Base-by-base conservation (phyloP, 2,888 invertebrate species). In the Ditula angustiorana region DNA sequence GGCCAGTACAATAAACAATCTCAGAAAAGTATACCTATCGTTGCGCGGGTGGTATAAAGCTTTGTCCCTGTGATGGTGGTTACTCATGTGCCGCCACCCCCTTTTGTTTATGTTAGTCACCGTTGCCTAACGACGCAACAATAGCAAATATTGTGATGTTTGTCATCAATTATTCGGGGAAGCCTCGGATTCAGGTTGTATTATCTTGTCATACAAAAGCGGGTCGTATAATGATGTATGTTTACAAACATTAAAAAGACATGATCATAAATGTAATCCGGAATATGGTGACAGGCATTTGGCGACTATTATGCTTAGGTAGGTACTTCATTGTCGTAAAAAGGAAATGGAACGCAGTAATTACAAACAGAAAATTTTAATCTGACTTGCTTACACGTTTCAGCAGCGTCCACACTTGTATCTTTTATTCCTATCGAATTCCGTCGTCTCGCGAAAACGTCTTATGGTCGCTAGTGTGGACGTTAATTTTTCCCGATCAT, bases 91-190 rank as follows among this genome's bases (percentile, higher is more conserved):
- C n/a, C n/a, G n/a, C n/a, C n/a, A n/a, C n/a, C 61, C 55, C 61
- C 4, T 28, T 56, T 37, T 16, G 21, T 4, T 61, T 33, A 57
- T 23, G 58, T 37, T 58, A 46, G 35, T 63, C 50, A 44, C 50
- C 33, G 24, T 53, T 46, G 46, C 52, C 46, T 59, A 28, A 35
- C 58, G 53, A 64, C 28, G 37, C 11, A 47, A 59, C 47, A 64
- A 58, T 64, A 53, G 53, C 58, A 63, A 57, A 63, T 63, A 64
- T 53, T 53, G 24, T 53, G 46, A 35, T 52, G 26, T 57, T 52
- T 52, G 44, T 28, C 53, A 64, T 64, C 58, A 64, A 59, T 64
- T 64, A 64, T 59, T 59, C 64, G 58, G 23, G 21, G 7, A 46
- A 53, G 21, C 35, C 58, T 63, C 50, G 57, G 41, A 62, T 59